Conservation (phyloP, 2,113 vertebrate species). For the Falco punctatus region DNA sequence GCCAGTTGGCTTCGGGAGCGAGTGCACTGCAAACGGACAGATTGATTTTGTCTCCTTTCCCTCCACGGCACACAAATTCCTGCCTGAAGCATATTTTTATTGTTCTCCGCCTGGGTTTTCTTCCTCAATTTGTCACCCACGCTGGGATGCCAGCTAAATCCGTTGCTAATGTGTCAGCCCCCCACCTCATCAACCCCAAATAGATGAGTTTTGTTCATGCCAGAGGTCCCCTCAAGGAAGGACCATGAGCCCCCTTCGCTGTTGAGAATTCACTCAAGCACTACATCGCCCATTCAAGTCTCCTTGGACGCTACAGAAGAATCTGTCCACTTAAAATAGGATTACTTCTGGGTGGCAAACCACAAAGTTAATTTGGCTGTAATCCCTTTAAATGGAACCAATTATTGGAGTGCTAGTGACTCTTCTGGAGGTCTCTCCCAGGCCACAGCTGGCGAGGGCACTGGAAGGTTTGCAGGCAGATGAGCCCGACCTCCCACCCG, state of each 20-base stretch:
- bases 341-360: constrained; percentile 75
- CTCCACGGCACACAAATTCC: neutral
- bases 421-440: constrained; percentile 43
- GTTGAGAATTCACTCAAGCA: neutral
- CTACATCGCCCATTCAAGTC: neutral
- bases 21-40: fast-evolving
- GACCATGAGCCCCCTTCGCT: fast-evolving
- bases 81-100: fast-evolving
- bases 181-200: neutral
- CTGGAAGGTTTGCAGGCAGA: neutral
- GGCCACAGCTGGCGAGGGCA: neutral
- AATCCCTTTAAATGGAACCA: constrained; percentile 73
- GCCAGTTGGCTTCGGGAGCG: neutral
- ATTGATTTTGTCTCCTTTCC: neutral
- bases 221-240: neutral
- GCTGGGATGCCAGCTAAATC: neutral
- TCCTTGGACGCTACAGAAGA: constrained; percentile 16
- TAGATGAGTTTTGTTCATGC: fast-evolving
- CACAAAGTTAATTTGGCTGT: constrained; percentile 69
- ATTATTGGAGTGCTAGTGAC: constrained; percentile 64
- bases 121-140: neutral
- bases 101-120: neutral
- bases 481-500: fast-evolving
- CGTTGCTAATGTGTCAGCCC: fast-evolving
- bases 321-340: constrained; percentile 58